Evolutionary conservation across 2,888 invertebrate species (phyloP).

Genomic region (Spilosoma lubricipeda): DNA sequence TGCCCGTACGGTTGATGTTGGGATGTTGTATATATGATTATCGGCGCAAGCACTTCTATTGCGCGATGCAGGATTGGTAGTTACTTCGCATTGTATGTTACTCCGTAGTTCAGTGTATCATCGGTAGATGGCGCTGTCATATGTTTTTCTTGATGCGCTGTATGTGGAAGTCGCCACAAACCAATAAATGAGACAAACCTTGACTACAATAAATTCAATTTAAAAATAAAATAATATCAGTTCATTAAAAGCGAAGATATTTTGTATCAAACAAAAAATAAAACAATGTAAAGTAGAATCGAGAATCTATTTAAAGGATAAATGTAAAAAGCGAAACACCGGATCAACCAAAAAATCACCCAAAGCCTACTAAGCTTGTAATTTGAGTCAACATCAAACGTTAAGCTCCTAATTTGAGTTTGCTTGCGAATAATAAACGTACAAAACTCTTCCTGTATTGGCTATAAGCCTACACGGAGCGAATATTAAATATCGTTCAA

Average conservation of each 20-base stretch:
- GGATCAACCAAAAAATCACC: conserved; percentile 1
- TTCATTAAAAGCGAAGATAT: background rate
- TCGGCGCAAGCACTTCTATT: too few species aligned
- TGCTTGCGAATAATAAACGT: conserved; percentile 10
- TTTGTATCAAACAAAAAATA: background rate
- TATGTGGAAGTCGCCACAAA: too few species aligned
- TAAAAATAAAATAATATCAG: too few species aligned
- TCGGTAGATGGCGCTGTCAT: too few species aligned
- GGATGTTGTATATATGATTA: too few species aligned
- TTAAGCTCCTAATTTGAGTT: conserved; percentile 12
- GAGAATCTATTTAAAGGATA: background rate
- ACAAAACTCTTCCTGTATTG: conserved; percentile 15
- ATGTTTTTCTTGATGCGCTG: too few species aligned
- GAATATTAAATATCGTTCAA: conserved; percentile 57
- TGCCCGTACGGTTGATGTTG: too few species aligned
- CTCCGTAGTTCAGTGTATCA: too few species aligned
- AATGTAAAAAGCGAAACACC: background rate
- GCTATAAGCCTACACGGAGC: conserved; percentile 36
- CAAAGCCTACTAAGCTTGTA: background rate
- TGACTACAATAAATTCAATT: too few species aligned
- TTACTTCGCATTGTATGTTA: too few species aligned
- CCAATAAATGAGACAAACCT: too few species aligned
- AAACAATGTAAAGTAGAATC: background rate
- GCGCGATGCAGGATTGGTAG: too few species aligned
- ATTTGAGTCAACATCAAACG: background rate